Conservation (phyloP, 2,888 invertebrate genomes). For the Pachycephus smyrnensis region DNA sequence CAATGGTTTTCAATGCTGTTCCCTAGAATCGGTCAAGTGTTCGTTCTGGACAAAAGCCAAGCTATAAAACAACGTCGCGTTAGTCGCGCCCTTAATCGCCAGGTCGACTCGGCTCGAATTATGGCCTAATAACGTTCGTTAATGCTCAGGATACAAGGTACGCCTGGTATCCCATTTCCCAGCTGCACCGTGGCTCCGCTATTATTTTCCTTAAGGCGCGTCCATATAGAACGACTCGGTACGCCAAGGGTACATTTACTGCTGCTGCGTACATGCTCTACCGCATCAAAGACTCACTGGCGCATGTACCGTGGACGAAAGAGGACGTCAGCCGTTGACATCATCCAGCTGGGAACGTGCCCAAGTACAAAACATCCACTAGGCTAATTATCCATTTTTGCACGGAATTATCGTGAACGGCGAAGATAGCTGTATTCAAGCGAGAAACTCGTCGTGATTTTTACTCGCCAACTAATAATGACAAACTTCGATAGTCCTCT, state of each 20-base stretch:
- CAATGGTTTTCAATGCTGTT: neutral
- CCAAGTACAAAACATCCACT: constrained; percentile 53
- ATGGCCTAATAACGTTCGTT: constrained; percentile 31
- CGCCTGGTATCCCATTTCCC: neutral
- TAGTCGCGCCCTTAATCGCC: constrained; percentile 36
- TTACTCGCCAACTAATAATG: neutral
- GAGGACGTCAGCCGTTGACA: constrained; percentile 35
- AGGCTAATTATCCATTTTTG: constrained; percentile 61
- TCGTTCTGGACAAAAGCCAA: constrained; percentile 35
- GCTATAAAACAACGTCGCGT: constrained; percentile 38
- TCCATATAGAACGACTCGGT: neutral
- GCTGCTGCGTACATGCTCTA: neutral
- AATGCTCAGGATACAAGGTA: neutral
- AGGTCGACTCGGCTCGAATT: constrained; percentile 36
- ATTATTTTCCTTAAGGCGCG: neutral
- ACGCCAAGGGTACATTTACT: neutral
- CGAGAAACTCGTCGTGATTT: neutral
- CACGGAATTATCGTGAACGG: constrained; percentile 57
- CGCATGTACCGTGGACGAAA: neutral
- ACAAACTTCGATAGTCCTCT: neutral
- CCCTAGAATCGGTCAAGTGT: neutral
- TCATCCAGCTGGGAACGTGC: constrained; percentile 56
- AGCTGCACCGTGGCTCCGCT: neutral
- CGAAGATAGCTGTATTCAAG: neutral
- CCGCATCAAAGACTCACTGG: neutral